Base-by-base conservation (phyloP, 2,888 invertebrate species). In the Polydesmus complanatus region DNA sequence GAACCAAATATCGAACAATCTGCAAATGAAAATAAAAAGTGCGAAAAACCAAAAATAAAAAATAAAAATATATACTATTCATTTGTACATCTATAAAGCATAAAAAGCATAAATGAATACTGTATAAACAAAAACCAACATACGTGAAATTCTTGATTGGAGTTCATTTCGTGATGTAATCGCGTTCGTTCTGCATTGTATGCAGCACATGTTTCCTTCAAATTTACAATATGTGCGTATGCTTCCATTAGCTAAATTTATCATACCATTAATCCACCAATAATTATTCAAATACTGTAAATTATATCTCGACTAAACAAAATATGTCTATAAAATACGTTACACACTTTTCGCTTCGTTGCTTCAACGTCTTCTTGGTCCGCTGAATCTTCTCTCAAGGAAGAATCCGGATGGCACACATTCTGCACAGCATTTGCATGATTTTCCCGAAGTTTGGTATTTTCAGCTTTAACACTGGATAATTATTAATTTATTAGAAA, bases 1-100 rank as follows among this genome's bases (percentile, higher is more conserved):
- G 58, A 58, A 58, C 58, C 53, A 58, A 53, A 37, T 52, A 52
- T 58, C 53, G 58, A 22, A 51, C 51, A 26, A 58, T 58, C 58
- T 58, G 58, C 19, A 58, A 58, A 58, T 47, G 49, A 58, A 57
- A 57, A 47, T 49, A 26, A 26, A 49, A 26, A 49, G n/a, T 48
- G 57, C 26, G 49, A 51, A 51, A n/a, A 58, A 52, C 18, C 51
- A 23, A 37, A 58, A 58, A 58, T 27, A 27, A 52, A 52, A 49
- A 26, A 58, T 52, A 52, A 26, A 3, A n/a, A 22, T 52, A 50
- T 8, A 51, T 51, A 25, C n/a, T 49, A 58, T 47, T 14, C 18
- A 18, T 47, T 47, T 47, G 48, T 47, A 47, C 11, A 47, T 47
- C 11, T 11, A 11, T 14, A 47, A 11, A 47, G n/a, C 48, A 47